Evolutionary conservation across 2,113 vertebrate species (phyloP).

Genomic region (Phylloscopus trochilus): DNA sequence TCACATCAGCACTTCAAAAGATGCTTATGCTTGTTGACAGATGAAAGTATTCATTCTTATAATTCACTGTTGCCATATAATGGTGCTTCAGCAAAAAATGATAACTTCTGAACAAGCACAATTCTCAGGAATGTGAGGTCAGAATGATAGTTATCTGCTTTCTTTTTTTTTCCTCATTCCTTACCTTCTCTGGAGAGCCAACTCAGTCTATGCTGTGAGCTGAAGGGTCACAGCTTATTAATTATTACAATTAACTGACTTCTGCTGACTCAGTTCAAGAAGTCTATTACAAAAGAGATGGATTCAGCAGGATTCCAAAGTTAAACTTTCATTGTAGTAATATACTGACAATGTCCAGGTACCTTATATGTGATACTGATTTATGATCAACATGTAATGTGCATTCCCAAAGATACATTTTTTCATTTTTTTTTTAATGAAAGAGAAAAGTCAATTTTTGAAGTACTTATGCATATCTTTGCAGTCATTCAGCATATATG

Average conservation of each 20-base stretch:
- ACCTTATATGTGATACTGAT: background rate
- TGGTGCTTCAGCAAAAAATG: background rate
- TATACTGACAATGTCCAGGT: background rate
- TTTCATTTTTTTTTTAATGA: too few relatives aligned
- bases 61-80: background rate
- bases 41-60: background rate
- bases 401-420: background rate
- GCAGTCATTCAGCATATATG: background rate
- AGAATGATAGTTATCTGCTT: background rate
- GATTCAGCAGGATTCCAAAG: constrained; percentile 11
- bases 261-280: background rate
- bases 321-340: background rate
- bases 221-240: background rate
- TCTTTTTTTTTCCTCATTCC: background rate
- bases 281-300: background rate
- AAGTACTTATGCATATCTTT: background rate
- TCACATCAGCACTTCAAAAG: background rate
- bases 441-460: background rate
- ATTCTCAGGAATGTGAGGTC: background rate
- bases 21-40: background rate
- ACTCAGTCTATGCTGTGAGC: background rate
- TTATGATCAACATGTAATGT: background rate
- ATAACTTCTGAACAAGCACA: background rate
- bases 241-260: background rate
- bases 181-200: background rate